phyloP scores from a whole-genome alignment of 2,797 vertebrate species.

The Chloroceryle amazona region DNA sequence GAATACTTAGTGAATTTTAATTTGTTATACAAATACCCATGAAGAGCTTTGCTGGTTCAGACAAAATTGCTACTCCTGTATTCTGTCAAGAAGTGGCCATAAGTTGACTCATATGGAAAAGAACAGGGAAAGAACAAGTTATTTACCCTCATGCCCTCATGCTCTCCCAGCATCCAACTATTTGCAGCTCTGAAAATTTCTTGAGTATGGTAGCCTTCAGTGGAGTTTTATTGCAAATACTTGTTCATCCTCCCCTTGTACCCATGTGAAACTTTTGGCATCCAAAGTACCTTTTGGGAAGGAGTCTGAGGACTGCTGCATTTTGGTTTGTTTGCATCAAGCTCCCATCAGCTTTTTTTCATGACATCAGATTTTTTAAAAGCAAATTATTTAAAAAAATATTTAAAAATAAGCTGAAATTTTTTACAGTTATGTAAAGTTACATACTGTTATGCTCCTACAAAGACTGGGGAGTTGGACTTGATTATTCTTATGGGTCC shows the following conservation, averaged over 20 bases:
- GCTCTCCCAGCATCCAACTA: neutral
- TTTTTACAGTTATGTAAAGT: neutral
- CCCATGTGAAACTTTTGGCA: neutral
- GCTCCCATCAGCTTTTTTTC: neutral
- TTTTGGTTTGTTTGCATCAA: neutral
- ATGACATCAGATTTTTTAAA: neutral
- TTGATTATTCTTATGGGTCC: neutral
- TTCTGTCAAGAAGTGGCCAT: neutral
- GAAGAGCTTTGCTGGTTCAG: neutral
- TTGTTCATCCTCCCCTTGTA: neutral
- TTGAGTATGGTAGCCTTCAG: neutral
- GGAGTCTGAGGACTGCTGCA: neutral
- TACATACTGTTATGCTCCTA: neutral
- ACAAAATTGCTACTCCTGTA: neutral
- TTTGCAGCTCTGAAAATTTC: neutral
- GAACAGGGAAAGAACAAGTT: rapidly evolving
- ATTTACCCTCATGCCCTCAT: neutral
- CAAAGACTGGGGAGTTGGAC: neutral
- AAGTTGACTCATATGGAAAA: neutral
- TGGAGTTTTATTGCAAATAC: neutral
- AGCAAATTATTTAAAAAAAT: neutral
- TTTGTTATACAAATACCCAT: neutral
- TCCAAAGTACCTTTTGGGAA: neutral
- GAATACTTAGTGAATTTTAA: neutral
- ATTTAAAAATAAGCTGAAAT: neutral